Evolutionary conservation across 2,797 vertebrate species (phyloP).

Genomic region (Parambassis ranga): DNA sequence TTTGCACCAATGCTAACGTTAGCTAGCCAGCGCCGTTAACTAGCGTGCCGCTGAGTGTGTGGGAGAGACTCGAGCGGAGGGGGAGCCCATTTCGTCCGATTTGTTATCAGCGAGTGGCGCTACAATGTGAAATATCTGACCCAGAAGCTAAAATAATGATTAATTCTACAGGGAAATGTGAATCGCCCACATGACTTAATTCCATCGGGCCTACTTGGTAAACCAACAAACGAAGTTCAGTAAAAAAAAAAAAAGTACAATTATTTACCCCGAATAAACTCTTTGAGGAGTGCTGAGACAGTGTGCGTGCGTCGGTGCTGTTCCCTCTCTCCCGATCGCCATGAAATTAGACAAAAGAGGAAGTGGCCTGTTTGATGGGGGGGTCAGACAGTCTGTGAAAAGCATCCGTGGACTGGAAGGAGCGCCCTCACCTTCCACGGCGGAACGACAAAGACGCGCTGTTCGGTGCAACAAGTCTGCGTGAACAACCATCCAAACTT

Average conservation of each 20-base stretch:
- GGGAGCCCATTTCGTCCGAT: slow-evolving; percentile 70
- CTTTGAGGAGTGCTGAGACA: slow-evolving; percentile 73
- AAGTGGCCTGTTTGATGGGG: slow-evolving; percentile 77
- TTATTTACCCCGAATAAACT: slow-evolving; percentile 78
- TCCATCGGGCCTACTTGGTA: slow-evolving; percentile 2
- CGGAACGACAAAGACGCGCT: slow-evolving; percentile 39
- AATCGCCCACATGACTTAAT: not conserved
- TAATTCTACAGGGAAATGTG: slow-evolving; percentile 5
- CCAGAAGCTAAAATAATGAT: slow-evolving; percentile 25
- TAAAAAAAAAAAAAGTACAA: slow-evolving; percentile 32
- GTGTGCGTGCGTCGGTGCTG: slow-evolving; percentile 75
- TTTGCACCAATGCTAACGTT: slow-evolving; percentile 60
- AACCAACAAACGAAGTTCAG: slow-evolving; percentile 23
- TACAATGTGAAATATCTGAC: slow-evolving; percentile 71
- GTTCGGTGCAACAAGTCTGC: not conserved
- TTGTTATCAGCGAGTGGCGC: slow-evolving; percentile 75
- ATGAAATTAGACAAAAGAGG: slow-evolving; percentile 84
- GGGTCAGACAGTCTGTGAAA: slow-evolving; percentile 66
- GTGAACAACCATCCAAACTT: not conserved
- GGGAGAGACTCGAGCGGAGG: slow-evolving; percentile 46
- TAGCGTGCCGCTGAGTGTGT: slow-evolving; percentile 59
- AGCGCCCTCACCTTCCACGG: slow-evolving; percentile 79
- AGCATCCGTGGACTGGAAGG: slow-evolving; percentile 64
- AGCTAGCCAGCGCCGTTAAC: slow-evolving; percentile 61
- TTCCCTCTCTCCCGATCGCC: slow-evolving; percentile 85